Evolutionary conservation across 2,113 vertebrate species (phyloP).

Genomic region (Lepisosteus oculatus): DNA sequence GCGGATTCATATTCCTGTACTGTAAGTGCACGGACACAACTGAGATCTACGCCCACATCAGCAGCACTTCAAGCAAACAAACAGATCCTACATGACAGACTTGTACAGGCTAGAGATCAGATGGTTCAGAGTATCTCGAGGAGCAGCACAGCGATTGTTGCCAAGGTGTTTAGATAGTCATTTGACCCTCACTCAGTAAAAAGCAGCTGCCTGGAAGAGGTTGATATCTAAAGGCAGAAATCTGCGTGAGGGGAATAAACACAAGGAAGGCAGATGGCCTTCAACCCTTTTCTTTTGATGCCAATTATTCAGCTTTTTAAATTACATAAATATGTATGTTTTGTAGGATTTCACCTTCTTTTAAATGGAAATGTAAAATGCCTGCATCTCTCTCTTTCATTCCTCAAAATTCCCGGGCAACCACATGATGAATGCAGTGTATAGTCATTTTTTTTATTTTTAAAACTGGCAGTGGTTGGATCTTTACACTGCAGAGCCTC

Average conservation of each 20-base stretch:
- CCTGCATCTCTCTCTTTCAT: slow-evolving; percentile 11
- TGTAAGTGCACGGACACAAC: no score
- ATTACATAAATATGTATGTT: slow-evolving; percentile 30
- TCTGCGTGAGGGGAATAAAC: slow-evolving; percentile 36
- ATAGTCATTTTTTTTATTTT: not conserved
- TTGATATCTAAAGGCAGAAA: not conserved
- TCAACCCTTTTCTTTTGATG: slow-evolving; percentile 50
- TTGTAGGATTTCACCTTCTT: slow-evolving; percentile 43
- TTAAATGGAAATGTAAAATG: slow-evolving; percentile 51
- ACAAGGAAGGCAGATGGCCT: slow-evolving; percentile 43
- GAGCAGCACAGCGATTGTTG: slow-evolving; percentile 50
- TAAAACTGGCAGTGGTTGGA: slow-evolving; percentile 43
- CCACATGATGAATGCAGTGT: not conserved
- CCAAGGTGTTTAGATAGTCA: slow-evolving; percentile 55
- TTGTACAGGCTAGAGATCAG: slow-evolving; percentile 18
- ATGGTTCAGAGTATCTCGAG: slow-evolving; percentile 32
- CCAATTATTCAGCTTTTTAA: slow-evolving; percentile 45
- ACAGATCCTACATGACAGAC: not conserved
- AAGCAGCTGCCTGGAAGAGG: not conserved
- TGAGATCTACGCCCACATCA: no score
- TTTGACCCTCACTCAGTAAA: slow-evolving; percentile 50
- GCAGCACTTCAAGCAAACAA: not conserved
- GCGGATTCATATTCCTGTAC: no score
- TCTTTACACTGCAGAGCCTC: slow-evolving; percentile 14
- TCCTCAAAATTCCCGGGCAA: not conserved